A percentile compares a stretch with the other conserved stretches of the same genome.
Conservation (phyloP, 2,888 invertebrate genomes). For the Chrysolina haemoptera region DNA sequence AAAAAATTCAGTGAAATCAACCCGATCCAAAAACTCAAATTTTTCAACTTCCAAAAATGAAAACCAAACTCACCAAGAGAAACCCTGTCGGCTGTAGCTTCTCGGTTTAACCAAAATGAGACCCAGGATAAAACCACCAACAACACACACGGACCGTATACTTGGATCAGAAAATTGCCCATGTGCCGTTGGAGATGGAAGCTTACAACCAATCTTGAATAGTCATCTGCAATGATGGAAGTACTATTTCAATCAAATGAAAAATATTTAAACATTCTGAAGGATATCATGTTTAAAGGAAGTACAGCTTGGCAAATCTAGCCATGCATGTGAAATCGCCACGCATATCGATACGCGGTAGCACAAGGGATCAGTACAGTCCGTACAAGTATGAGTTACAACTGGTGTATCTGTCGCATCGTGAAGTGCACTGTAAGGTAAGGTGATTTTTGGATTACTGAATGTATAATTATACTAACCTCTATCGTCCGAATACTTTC, state of each 20-base stretch:
- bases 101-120: slow-evolving; percentile 88
- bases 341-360: too few species aligned
- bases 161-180: slow-evolving; percentile 91
- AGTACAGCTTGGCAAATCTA: too few species aligned
- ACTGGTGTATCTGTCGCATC: too few species aligned
- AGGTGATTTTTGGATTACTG: too few species aligned
- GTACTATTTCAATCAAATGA: background rate
- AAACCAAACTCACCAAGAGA: slow-evolving; percentile 76
- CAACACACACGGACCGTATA: slow-evolving; percentile 87
- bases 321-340: too few species aligned
- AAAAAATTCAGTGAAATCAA: slow-evolving; percentile 20
- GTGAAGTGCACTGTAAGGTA: too few species aligned
- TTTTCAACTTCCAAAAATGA: background rate
- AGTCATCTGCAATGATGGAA: slow-evolving; percentile 72
- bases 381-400: too few species aligned
- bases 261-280: background rate
- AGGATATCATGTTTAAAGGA: background rate
- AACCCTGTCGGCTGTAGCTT: slow-evolving; percentile 87
- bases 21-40: background rate
- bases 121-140: slow-evolving; percentile 91
- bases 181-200: slow-evolving; percentile 86
- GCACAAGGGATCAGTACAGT: too few species aligned
- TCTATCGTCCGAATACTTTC: too few species aligned
- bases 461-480: too few species aligned
- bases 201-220: slow-evolving; percentile 81